A percentile compares a stretch with the other conserved stretches of the same genome.
Conservation (phyloP, 2,797 vertebrate genomes). For the Coregonus suidteri region DNA sequence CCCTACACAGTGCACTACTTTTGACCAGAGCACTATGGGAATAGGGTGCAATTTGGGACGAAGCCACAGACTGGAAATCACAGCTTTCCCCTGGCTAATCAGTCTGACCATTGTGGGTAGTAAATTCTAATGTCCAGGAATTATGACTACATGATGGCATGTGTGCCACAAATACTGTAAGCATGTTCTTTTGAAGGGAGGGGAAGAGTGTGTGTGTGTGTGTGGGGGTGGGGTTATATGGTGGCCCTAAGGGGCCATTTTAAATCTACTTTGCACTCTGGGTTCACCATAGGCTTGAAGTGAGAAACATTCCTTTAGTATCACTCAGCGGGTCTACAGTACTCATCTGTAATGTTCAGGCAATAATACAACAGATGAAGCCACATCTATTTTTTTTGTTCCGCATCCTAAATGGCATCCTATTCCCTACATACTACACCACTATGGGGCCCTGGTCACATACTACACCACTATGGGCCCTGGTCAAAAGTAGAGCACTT, state of each 20-base stretch:
- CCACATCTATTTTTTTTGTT: not conserved
- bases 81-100: conserved; percentile 49
- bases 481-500: not conserved
- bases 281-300: not conserved
- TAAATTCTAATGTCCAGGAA: conserved; percentile 56
- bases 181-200: not conserved
- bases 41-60: too few relatives aligned
- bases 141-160: conserved; percentile 40
- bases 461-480: too few relatives aligned
- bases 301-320: not conserved
- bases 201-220: too few relatives aligned
- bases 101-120: conserved; percentile 44
- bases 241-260: not conserved
- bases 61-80: conserved; percentile 32
- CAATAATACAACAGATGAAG: not conserved
- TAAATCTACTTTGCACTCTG: not conserved
- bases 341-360: too few relatives aligned
- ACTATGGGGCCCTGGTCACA: not conserved
- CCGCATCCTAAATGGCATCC: not conserved
- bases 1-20: too few relatives aligned
- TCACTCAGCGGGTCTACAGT: not conserved
- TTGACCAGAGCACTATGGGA: too few relatives aligned
- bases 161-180: conserved; percentile 24
- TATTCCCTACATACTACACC: not conserved
- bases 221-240: too few relatives aligned